Evolutionary conservation across 2,888 invertebrate species (phyloP), one percentile per base, ranked within the genome.

Genomic region (Mimachlamys varia): DNA sequence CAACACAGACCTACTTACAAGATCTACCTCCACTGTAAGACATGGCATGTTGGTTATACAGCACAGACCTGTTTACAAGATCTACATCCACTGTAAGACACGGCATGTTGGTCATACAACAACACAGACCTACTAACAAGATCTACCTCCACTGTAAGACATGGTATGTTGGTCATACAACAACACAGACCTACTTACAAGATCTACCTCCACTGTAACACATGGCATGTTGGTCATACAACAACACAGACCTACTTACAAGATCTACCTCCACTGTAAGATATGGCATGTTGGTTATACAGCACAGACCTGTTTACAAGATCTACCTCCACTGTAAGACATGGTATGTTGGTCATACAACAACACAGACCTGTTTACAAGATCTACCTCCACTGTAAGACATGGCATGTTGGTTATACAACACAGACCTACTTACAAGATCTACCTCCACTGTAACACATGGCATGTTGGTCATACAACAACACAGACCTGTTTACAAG

Each of bases 31-130:
- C 93, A 99, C 97, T 2, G 99, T 98, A 0, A 99, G 97, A 97
- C 99, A 99, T 0, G 99, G 98, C 91, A 98, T 98, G 93, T 98
- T n/a, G n/a, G n/a, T n/a, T n/a, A n/a, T n/a, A n/a, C n/a, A n/a
- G n/a, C n/a, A n/a, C n/a, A n/a, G n/a, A n/a, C 44, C 7, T 76
- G 97, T 97, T 97, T 97, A 98, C 98, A 96, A 98, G 97, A 97
- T 99, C 98, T 93, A 99, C 98, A 97, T 99, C 98, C 93, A 99
- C 97, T 2, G 99, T 98, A 0, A 99, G 97, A 97, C 99, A 99
- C 0, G 99, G 98, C 91, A 98, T 98, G 93, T 98, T n/a, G n/a
- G n/a, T n/a, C n/a, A n/a, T n/a, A n/a, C n/a, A n/a, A n/a, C n/a
- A n/a, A n/a, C n/a, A n/a, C n/a, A n/a, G n/a, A n/a, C 44, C 7